Conservation (phyloP, 2,797 vertebrate genomes). For the Choloepus didactylus region DNA sequence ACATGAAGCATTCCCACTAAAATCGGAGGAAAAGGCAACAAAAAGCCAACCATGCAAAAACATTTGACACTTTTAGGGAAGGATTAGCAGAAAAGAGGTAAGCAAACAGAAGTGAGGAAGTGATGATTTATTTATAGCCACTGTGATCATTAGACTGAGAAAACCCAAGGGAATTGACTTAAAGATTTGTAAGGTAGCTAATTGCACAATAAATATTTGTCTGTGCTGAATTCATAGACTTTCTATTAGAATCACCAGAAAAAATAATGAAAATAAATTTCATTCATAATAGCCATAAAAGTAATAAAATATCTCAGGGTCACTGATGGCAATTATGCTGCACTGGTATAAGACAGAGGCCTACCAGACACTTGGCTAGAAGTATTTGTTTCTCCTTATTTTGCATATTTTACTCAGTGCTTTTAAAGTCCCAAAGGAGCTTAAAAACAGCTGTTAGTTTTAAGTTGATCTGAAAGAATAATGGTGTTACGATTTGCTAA, state of each 20-base stretch:
- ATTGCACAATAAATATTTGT: background rate
- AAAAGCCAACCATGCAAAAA: background rate
- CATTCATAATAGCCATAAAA: background rate
- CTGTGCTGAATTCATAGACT: background rate
- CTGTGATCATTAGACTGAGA: background rate
- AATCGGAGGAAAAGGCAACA: background rate
- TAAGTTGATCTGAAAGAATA: background rate
- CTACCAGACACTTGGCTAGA: background rate
- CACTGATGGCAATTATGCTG: background rate
- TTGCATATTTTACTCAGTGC: background rate
- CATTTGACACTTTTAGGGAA: background rate
- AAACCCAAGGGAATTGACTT: background rate
- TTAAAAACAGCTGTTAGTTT: background rate
- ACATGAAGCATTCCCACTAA: background rate
- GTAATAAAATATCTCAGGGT: background rate
- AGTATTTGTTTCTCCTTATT: background rate
- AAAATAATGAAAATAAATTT: background rate
- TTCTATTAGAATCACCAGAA: background rate
- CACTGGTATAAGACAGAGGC: background rate
- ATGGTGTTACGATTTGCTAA: no score
- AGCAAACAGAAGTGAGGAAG: background rate
- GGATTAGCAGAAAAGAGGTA: background rate
- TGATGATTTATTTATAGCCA: background rate
- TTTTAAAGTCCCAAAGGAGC: constrained; percentile 46
- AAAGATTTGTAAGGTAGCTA: background rate